These are phyloP conservation scores for Tuberolachnus salignus DNA, from an alignment of 2,888 invertebrate genomes.

Conservation along the genomic window DNA sequence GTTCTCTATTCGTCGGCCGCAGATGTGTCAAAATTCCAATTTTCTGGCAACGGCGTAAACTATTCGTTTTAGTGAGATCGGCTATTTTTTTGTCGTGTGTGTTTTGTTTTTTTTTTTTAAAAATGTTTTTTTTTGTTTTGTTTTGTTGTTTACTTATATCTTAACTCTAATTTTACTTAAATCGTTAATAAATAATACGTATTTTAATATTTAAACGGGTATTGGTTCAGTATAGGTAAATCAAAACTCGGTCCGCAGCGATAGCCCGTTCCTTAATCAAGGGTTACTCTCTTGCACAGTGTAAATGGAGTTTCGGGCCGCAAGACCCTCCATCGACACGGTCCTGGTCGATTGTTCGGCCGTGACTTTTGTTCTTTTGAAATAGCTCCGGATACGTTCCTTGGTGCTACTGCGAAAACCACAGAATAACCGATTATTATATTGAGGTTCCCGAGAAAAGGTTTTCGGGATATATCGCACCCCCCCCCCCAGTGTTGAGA, in stretches of 20 bases:
- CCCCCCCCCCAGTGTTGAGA: too few relatives aligned
- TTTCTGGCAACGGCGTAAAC: slow-evolving; percentile 57
- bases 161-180: too few relatives aligned
- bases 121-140: neutral
- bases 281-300: slow-evolving; percentile 47
- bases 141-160: neutral
- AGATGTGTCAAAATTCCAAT: slow-evolving; percentile 57
- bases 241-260: neutral
- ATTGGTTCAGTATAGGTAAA: slow-evolving; percentile 32
- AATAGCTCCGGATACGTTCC: slow-evolving; percentile 68
- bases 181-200: neutral
- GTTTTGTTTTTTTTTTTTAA: slow-evolving; percentile 19
- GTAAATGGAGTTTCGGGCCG: slow-evolving; percentile 42
- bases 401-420: slow-evolving; percentile 65
- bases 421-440: neutral
- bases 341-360: slow-evolving; percentile 64
- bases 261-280: too few relatives aligned
- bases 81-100: neutral
- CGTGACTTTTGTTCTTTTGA: slow-evolving; percentile 61
- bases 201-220: neutral
- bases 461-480: too few relatives aligned
- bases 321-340: slow-evolving; percentile 59
- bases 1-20: slow-evolving; percentile 57
- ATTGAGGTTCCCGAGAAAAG: too few relatives aligned
- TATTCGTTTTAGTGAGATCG: slow-evolving; percentile 55